Evolutionary conservation across 1,140 invertebrate species (phyloP).

Genomic region (Temnothorax curvispinosus): DNA sequence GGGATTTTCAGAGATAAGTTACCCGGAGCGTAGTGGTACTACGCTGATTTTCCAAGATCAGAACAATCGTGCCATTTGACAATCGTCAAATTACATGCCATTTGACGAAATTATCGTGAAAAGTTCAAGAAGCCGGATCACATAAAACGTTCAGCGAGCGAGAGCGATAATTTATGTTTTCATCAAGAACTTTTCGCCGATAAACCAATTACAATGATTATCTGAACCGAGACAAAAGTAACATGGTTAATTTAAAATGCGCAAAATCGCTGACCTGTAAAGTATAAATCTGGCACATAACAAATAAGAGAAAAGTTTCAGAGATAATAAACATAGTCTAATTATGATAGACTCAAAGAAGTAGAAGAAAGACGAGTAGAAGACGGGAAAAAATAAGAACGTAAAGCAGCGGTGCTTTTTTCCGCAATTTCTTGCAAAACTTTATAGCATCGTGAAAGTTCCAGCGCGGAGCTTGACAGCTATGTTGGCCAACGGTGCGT

Average conservation of each 20-base stretch:
- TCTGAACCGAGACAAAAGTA: background rate
- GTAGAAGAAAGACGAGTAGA: background rate
- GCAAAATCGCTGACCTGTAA: background rate
- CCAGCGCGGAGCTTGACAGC: constrained; percentile 15
- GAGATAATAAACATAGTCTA: constrained; percentile 22
- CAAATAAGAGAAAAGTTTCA: constrained; percentile 17
- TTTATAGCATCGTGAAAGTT: constrained; percentile 29
- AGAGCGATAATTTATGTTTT: background rate
- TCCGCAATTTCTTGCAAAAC: constrained; percentile 36
- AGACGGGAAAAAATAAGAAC: background rate
- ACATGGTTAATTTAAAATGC: background rate
- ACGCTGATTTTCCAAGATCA: constrained; percentile 9
- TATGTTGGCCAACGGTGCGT: constrained; percentile 22
- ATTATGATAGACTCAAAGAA: constrained; percentile 3
- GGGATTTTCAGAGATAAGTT: constrained; percentile 45
- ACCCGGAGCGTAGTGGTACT: background rate
- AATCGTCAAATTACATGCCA: constrained; percentile 17
- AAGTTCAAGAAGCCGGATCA: background rate
- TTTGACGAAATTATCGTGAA: background rate
- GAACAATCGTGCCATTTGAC: background rate
- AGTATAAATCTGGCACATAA: constrained; percentile 5
- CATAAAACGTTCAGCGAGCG: background rate
- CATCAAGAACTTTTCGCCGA: background rate
- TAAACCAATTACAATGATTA: constrained; percentile 1
- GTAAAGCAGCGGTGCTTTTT: constrained; percentile 22